Conservation (phyloP, 2,888 invertebrate species). For the Drosophila mimica region DNA sequence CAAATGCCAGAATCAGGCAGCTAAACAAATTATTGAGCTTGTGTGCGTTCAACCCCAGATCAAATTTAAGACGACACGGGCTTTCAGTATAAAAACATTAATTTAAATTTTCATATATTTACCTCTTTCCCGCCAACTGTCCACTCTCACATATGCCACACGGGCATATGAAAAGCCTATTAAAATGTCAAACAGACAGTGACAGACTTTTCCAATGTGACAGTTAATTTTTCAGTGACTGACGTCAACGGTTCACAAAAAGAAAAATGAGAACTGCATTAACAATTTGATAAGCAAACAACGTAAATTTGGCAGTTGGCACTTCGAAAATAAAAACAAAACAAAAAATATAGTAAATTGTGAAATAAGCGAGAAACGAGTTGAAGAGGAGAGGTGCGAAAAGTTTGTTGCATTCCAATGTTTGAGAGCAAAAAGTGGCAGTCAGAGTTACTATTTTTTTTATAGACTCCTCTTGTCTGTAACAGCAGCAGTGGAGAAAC, state of each 20-base stretch:
- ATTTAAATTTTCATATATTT: not conserved
- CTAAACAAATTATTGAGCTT: slow-evolving; percentile 32
- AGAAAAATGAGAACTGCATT: slow-evolving; percentile 49
- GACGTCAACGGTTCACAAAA: slow-evolving; percentile 41
- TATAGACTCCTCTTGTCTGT: slow-evolving; percentile 58
- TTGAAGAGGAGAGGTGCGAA: not conserved
- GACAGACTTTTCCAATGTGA: slow-evolving; percentile 64
- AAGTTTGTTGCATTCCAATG: slow-evolving; percentile 61
- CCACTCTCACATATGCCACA: slow-evolving; percentile 10
- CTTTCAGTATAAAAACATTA: not conserved
- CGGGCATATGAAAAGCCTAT: slow-evolving; percentile 53
- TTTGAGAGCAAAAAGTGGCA: slow-evolving; percentile 52
- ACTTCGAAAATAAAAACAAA: slow-evolving; percentile 28
- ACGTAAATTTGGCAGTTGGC: slow-evolving; percentile 52
- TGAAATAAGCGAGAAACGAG: not conserved
- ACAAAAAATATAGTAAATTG: slow-evolving; percentile 13
- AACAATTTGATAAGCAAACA: slow-evolving; percentile 37
- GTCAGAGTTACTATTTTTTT: slow-evolving; percentile 25
- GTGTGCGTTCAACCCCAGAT: not conserved
- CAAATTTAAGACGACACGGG: not conserved
- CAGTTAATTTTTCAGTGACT: slow-evolving; percentile 71
- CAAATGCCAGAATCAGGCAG: slow-evolving; percentile 53
- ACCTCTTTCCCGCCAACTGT: not conserved
- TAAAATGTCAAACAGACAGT: slow-evolving; percentile 71
- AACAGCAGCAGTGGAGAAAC: slow-evolving; percentile 17